Evolutionary conservation across 53 echinoderm and acorn worm genomes (phyloP).

Genomic region (Luidia sarsii): DNA sequence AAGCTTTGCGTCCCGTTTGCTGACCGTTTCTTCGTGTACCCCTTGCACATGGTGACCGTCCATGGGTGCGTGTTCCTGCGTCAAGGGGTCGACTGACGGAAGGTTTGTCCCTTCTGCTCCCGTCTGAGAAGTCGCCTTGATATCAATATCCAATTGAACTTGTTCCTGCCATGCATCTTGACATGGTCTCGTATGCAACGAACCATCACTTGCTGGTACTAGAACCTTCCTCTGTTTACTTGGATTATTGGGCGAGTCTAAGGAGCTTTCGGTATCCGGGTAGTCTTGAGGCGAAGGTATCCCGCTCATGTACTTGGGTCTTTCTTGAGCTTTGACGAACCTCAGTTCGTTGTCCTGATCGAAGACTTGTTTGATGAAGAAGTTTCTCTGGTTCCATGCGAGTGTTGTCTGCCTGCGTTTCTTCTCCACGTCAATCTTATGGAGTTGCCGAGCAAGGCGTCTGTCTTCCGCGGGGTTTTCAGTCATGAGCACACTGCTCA

Average conservation of each 20-base stretch:
- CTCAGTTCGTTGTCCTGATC: slow-evolving; percentile 84
- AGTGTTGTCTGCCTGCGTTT: slow-evolving; percentile 56
- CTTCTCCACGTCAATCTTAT: slow-evolving; percentile 75
- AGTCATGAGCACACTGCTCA: slow-evolving; percentile 25
- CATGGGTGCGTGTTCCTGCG: too few relatives aligned
- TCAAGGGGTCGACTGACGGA: too few relatives aligned
- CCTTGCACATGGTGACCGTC: too few relatives aligned
- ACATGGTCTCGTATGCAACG: not conserved
- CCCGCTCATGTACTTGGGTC: slow-evolving; percentile 61
- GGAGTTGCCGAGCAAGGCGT: slow-evolving; percentile 53
- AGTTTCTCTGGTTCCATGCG: slow-evolving; percentile 82
- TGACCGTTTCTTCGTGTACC: too few relatives aligned
- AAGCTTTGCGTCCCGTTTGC: too few relatives aligned
- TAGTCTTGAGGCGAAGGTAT: not conserved
- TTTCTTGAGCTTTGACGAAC: slow-evolving; percentile 81
- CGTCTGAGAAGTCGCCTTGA: not conserved
- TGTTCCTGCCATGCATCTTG: not conserved
- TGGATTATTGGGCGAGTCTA: not conserved
- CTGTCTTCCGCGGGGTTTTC: slow-evolving; percentile 80
- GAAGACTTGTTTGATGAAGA: slow-evolving; percentile 92
- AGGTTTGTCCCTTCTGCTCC: too few relatives aligned
- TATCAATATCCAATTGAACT: not conserved
- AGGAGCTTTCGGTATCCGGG: not conserved
- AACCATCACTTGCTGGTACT: not conserved
- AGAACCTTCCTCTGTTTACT: not conserved